Evolutionary conservation across 2,888 invertebrate species (phyloP), one percentile per base, ranked within the genome.

Genomic region (Caenorhabditis sp.): DNA sequence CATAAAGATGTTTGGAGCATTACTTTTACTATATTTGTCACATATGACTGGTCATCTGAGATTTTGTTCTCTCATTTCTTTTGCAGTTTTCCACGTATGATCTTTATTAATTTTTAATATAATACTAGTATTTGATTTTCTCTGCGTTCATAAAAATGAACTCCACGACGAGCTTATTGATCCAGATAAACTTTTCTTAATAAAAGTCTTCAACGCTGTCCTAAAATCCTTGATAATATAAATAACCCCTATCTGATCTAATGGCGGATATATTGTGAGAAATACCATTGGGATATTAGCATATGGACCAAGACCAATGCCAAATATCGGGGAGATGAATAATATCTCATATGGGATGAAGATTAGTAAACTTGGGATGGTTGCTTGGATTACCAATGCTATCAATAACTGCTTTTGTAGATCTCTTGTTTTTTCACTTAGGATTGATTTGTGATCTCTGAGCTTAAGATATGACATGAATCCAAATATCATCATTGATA

Each of bases 401-500:
- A 59, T 63, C 25, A 70, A 26, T 27, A 70, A 27, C 38, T 70
- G 70, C 21, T 66, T 66, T 49, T 70, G 70, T 53, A 70, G 60
- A n/a, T 52, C 63, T 25, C 52, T 63, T 8, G 70, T 70, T 12
- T 59, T 49, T 10, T 69, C 49, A 49, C 69, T 69, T 31, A 60
- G 20, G 12, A 64, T 59, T 0, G 63, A 57, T 21, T 61, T 54
- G 10, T 61, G 61, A 26, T 59, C 17, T 1, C 36, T 26, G 12
- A 70, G 53, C 49, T 38, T 43, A 21, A 57, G 59, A 27, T 65
- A 70, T 43, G 64, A 63, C 21, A 38, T 54, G 1, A 57, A 38
- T 7, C 66, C 70, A 26, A 63, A 63, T 31, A 53, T 63, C 12
- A 50, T 63, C 66, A 70, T 70, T 10, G 63, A 53, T 17, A 21